These are phyloP conservation scores for Hypocryptadius cinnamomeus DNA, from an alignment of 2,113 vertebrate genomes.

Conservation along the genomic window DNA sequence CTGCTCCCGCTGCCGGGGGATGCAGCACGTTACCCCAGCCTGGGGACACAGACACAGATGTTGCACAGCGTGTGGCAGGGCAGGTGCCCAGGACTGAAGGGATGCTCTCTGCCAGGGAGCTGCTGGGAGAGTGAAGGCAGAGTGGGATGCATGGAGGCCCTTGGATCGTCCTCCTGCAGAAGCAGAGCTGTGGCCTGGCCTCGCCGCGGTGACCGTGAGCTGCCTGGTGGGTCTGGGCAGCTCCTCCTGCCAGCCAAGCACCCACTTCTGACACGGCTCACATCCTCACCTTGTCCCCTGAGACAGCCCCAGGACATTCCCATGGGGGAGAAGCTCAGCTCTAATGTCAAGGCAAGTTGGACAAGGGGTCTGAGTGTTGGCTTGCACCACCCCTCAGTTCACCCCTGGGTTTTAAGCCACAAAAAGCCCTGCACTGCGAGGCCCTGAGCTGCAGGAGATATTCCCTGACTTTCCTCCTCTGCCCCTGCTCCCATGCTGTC, in stretches of 20 bases:
- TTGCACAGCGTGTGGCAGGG: rapidly evolving
- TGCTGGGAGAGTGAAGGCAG: not conserved
- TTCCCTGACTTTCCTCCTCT: not conserved
- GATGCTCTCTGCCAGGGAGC: not conserved
- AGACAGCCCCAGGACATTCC: rapidly evolving
- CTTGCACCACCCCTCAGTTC: rapidly evolving
- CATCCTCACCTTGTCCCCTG: rapidly evolving
- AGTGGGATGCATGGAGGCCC: rapidly evolving
- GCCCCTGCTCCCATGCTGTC: not conserved
- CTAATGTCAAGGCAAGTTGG: not conserved
- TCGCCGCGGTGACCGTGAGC: rapidly evolving
- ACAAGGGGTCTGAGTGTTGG: not conserved
- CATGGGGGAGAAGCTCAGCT: not conserved
- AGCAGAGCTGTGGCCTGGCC: not conserved
- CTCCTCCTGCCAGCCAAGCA: not conserved
- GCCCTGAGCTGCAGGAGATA: not conserved
- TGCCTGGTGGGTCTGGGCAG: not conserved
- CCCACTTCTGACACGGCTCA: rapidly evolving
- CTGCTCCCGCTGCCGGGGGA: not conserved
- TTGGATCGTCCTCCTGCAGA: not conserved
- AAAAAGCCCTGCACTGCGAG: not conserved
- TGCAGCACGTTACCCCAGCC: not conserved
- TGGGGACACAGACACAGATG: not conserved
- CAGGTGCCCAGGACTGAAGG: not conserved
- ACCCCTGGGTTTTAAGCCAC: not conserved